Base-by-base conservation (phyloP, 2,888 invertebrate species). In the Sphecodes monilicornis region DNA sequence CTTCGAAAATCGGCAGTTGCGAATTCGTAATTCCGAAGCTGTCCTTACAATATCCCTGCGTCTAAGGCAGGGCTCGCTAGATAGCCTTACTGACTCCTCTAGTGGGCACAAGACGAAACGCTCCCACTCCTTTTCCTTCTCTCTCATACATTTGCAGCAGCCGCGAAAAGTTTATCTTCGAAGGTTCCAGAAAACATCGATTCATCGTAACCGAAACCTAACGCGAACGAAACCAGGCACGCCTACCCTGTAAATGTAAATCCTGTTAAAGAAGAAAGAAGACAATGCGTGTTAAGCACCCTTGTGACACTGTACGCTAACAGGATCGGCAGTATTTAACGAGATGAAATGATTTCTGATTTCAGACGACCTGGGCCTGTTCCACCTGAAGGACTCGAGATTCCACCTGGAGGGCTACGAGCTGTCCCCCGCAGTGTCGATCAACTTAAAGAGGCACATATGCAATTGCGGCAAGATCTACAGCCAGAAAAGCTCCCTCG, bases 381-480 rank as follows among this genome's bases (percentile, higher is more conserved):
- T 68, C 39, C 50, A 32, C 79, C 57, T 6, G 71, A 84, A 83
- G 46, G 43, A 50, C 10, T 16, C 39, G 22, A 32, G 36, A 32
- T 54, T 16, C n/a, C 36, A 18, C 11, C 41, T 60, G 64, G 71
- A 85, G 16, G 29, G 57, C 26, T 70, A 69, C 50, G 80, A 85
- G 0, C 16, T 70, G 41, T 39, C 41, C 0, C 10, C 71, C 10
- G 8, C 29, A 16, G 10, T 68, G 4, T 32, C 66, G n/a, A 26
- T 54, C 5, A 69, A 22, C 36, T 6, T 16, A 57, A 80, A 76
- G 78, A 86, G 78, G 60, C 46, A 84, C 86, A 26, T 84, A 41
- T 90, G 89, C 74, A 89, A 88, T 22, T 95, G 95, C 84, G 93
- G 93, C 66, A 93, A 93, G 77, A 84, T 83, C 43, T 95, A 95